Evolutionary conservation across 2,888 invertebrate genomes (phyloP).

Genomic region (Agonum fuliginosum): DNA sequence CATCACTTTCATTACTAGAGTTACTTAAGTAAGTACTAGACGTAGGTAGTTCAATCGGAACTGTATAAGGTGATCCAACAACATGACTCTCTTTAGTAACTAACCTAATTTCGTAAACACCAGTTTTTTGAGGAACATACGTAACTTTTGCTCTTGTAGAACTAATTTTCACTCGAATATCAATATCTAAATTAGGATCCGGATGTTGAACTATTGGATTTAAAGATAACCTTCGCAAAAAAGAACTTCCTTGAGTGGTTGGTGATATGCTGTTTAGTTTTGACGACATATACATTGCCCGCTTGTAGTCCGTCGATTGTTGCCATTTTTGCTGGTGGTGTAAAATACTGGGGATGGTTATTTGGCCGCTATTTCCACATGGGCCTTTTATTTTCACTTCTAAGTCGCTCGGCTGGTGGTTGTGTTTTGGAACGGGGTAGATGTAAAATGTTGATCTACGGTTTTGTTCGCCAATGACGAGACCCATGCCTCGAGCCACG

Average conservation of each 20-base stretch:
- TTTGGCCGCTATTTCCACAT: slow-evolving; percentile 73
- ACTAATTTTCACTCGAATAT: slow-evolving; percentile 73
- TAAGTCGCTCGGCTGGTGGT: slow-evolving; percentile 73
- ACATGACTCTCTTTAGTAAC: slow-evolving; percentile 76
- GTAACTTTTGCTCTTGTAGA: slow-evolving; percentile 75
- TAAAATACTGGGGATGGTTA: slow-evolving; percentile 72
- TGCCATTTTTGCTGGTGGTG: slow-evolving; percentile 72
- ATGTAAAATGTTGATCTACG: slow-evolving; percentile 77
- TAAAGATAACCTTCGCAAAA: slow-evolving; percentile 72
- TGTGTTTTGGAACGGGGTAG: slow-evolving; percentile 75
- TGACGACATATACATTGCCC: slow-evolving; percentile 72
- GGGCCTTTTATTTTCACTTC: slow-evolving; percentile 74
- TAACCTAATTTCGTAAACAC: slow-evolving; percentile 77
- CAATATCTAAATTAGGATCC: slow-evolving; percentile 72
- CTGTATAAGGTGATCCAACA: slow-evolving; percentile 77
- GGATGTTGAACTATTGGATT: slow-evolving; percentile 50
- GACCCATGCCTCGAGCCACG: slow-evolving; percentile 78
- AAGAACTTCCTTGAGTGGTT: slow-evolving; percentile 74
- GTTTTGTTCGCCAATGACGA: slow-evolving; percentile 76
- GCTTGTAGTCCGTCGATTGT: slow-evolving; percentile 73
- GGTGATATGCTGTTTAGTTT: slow-evolving; percentile 70
- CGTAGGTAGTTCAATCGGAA: slow-evolving; percentile 72
- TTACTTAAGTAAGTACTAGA: slow-evolving; percentile 59
- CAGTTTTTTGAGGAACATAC: slow-evolving; percentile 74
- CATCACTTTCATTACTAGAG: slow-evolving; percentile 67